A percentile compares a stretch with the other conserved stretches of the same genome.
Conservation (phyloP, 2,888 invertebrate genomes). For the Acrocera orbiculus region DNA sequence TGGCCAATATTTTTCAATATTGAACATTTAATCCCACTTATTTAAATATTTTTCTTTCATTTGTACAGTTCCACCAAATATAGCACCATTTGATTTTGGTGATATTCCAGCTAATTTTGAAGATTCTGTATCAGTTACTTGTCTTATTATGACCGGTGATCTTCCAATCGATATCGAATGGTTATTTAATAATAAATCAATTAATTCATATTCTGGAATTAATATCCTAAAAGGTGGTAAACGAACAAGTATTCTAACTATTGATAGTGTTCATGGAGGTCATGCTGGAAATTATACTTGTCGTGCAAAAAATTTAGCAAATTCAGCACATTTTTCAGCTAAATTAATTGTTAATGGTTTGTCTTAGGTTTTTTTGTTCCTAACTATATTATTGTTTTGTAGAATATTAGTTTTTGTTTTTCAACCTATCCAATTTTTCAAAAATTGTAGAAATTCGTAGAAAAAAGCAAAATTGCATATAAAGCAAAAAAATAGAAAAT, state of each 20-base stretch:
- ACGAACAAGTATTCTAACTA: slow-evolving; percentile 43
- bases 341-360: slow-evolving; percentile 48
- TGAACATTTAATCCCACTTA: no score
- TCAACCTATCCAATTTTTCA: no score
- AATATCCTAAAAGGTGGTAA: slow-evolving; percentile 40
- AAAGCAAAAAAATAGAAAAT: no score
- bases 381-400: no score
- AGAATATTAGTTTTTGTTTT: no score
- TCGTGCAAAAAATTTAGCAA: slow-evolving; percentile 50
- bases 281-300: slow-evolving; percentile 65
- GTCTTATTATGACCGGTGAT: slow-evolving; percentile 52
- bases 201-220: slow-evolving; percentile 33
- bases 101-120: slow-evolving; percentile 51
- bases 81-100: slow-evolving; percentile 58
- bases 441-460: no score
- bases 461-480: no score
- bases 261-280: slow-evolving; percentile 45
- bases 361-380: no score
- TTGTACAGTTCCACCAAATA: slow-evolving; percentile 50
- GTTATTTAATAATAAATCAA: slow-evolving; percentile 36
- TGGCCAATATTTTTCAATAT: background rate
- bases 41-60: no score
- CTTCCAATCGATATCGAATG: slow-evolving; percentile 48
- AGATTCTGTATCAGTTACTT: slow-evolving; percentile 49
- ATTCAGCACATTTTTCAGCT: slow-evolving; percentile 43